Conservation (phyloP, 2,888 invertebrate genomes). For the Gymnoscelis rufifasciata region DNA sequence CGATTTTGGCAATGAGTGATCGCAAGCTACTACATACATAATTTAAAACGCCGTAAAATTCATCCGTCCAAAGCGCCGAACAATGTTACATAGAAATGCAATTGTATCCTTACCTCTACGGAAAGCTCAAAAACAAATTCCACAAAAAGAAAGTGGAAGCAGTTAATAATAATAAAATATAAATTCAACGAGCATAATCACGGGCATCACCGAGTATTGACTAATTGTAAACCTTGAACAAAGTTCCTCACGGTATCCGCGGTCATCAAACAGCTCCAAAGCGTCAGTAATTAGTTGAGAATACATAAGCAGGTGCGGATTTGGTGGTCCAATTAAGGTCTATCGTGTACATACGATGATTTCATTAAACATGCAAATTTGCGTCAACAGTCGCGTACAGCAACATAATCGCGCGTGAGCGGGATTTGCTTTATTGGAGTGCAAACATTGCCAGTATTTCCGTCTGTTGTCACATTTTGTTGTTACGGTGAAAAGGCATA, state of each 20-base stretch:
- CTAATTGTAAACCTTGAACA: neutral
- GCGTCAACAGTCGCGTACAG: conserved; percentile 35
- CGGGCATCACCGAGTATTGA: no score
- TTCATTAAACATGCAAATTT: conserved; percentile 70
- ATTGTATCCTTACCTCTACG: no score
- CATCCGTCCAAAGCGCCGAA: no score
- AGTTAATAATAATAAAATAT: no score
- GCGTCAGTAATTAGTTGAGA: conserved; percentile 46
- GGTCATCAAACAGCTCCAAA: neutral
- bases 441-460: conserved; percentile 32
- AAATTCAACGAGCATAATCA: no score
- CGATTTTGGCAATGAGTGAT: no score
- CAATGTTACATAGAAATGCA: no score
- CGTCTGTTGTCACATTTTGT: conserved; percentile 7
- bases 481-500: no score
- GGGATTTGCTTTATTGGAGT: conserved; percentile 36
- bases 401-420: conserved; percentile 39
- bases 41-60: no score
- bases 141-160: no score
- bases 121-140: no score
- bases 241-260: neutral
- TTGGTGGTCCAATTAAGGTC: conserved; percentile 60
- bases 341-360: conserved; percentile 63
- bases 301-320: conserved; percentile 56
- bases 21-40: no score